Conservation (phyloP, 2,797 vertebrate species). For the Dryobates pubescens region DNA sequence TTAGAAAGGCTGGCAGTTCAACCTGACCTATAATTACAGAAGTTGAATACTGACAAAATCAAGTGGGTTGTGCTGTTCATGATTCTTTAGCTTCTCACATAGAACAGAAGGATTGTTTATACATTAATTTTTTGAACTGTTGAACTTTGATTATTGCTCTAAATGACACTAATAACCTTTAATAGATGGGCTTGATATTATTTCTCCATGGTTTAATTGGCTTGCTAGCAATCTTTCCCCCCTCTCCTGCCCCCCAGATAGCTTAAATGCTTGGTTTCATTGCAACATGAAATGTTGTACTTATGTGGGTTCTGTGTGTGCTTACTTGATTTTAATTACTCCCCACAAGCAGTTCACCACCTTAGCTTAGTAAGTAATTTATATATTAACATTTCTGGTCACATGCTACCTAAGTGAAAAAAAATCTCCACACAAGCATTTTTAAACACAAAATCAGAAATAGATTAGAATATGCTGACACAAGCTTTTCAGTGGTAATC, state of each 20-base stretch:
- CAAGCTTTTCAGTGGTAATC: background rate
- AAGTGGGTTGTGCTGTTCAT: background rate
- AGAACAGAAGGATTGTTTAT: background rate
- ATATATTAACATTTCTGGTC: background rate
- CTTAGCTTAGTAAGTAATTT: background rate
- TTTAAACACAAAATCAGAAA: conserved; percentile 6
- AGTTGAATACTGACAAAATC: background rate
- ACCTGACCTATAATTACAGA: background rate
- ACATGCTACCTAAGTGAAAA: background rate
- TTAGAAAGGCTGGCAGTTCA: background rate
- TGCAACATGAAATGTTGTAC: background rate
- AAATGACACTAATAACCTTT: background rate
- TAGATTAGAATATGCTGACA: conserved; percentile 13
- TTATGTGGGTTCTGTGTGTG: background rate
- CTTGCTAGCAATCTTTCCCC: background rate
- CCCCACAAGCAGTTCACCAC: background rate
- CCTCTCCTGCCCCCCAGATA: background rate
- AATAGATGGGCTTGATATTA: background rate
- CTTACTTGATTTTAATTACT: background rate
- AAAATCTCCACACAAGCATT: background rate
- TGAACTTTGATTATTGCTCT: background rate
- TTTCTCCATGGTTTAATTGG: background rate
- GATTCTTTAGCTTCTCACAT: background rate
- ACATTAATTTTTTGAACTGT: background rate
- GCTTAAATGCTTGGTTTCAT: background rate